phyloP scores from a whole-genome alignment of 1,140 invertebrate species.

The Helicoverpa armigera region DNA sequence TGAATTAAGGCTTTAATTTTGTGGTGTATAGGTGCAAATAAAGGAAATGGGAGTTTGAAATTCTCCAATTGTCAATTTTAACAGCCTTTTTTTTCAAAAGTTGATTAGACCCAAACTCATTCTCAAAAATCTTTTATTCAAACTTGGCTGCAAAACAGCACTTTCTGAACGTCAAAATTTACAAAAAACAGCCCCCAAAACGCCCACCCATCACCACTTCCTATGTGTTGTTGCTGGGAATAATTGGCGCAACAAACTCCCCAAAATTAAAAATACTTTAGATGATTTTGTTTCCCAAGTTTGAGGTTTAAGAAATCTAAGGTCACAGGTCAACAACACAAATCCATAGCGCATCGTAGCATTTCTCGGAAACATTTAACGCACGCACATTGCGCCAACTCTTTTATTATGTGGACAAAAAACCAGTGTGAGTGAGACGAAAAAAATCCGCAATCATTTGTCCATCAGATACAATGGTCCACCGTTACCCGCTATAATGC shows the following conservation, averaged over 20 bases:
- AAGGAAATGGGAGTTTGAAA: neutral
- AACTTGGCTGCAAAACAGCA: too few species aligned
- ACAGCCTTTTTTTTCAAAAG: too few species aligned
- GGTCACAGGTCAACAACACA: constrained; percentile 19
- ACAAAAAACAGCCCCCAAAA: too few species aligned
- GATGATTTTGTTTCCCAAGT: neutral
- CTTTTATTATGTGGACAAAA: constrained; percentile 48
- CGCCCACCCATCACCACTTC: too few species aligned
- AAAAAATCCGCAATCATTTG: constrained; percentile 71
- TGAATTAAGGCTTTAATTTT: neutral
- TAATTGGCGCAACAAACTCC: too few species aligned
- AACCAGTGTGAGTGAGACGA: constrained; percentile 40
- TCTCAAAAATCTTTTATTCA: too few species aligned
- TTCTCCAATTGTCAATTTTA: too few species aligned
- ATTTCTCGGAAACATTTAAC: constrained; percentile 52
- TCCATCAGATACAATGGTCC: constrained; percentile 70
- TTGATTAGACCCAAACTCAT: too few species aligned
- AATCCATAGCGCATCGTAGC: constrained; percentile 26
- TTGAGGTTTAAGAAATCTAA: neutral
- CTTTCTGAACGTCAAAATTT: too few species aligned
- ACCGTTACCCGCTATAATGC: constrained; percentile 66
- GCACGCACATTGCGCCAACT: constrained; percentile 21
- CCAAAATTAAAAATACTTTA: neutral
- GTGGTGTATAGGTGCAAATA: neutral
- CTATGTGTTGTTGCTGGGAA: too few species aligned